These are phyloP conservation scores for Menidia menidia DNA, from an alignment of 2,797 vertebrate species.

Conservation along the genomic window DNA sequence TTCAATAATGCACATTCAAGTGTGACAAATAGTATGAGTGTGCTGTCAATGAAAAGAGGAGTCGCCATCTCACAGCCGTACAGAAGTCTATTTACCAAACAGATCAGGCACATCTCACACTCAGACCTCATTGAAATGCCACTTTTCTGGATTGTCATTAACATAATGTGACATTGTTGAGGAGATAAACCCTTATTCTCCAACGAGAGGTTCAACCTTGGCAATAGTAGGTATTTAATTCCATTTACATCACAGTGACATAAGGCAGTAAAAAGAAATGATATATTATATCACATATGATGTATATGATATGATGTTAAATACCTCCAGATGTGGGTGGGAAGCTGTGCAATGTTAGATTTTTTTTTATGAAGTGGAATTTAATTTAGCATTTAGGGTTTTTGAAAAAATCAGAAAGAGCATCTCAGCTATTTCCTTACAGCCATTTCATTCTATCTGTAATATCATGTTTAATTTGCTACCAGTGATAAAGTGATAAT, in stretches of 20 bases:
- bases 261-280: not conserved
- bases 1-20: conserved; percentile 10
- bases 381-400: not conserved
- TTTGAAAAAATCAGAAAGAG: not conserved
- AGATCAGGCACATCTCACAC: not conserved
- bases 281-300: too few relatives aligned
- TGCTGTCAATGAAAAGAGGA: conserved; percentile 30
- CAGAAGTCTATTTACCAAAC: not conserved
- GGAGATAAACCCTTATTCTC: too few relatives aligned
- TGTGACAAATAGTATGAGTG: conserved; percentile 39
- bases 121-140: too few relatives aligned
- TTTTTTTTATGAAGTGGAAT: not conserved
- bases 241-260: not conserved
- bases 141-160: not conserved
- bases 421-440: not conserved
- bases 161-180: not conserved
- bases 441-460: not conserved
- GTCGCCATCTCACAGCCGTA: not conserved
- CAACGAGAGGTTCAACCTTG: not conserved
- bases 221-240: not conserved
- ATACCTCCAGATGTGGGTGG: too few relatives aligned
- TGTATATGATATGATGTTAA: too few relatives aligned
- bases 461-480: not conserved
- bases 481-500: conserved; percentile 7
- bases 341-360: not conserved